Conservation (phyloP, 1,140 invertebrate genomes). For the Ceratina japonica region DNA sequence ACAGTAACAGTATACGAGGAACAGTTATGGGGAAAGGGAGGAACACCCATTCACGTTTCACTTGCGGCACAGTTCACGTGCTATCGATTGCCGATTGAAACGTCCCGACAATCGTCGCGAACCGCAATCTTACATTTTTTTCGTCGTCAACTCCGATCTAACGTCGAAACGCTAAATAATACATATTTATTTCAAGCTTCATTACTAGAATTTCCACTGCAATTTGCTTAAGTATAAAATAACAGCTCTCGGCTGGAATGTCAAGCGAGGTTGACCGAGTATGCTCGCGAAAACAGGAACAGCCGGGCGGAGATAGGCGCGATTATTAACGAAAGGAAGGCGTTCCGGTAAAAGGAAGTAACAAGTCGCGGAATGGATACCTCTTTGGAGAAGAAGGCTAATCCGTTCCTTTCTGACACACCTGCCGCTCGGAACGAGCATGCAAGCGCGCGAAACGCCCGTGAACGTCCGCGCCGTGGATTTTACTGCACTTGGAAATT, state of each 20-base stretch:
- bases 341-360: conserved; percentile 53
- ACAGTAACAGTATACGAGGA: conserved; percentile 28
- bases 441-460: conserved; percentile 44
- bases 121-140: no score
- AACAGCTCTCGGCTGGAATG: not conserved
- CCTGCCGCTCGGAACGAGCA: conserved; percentile 42
- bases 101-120: not conserved
- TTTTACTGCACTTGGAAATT: conserved; percentile 18
- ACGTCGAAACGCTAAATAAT: no score
- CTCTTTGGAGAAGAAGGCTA: conserved; percentile 52
- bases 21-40: conserved; percentile 26
- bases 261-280: conserved; percentile 16
- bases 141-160: no score
- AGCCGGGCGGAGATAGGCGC: conserved; percentile 39
- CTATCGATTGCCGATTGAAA: conserved; percentile 25
- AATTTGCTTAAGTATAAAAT: not conserved
- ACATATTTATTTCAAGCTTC: no score
- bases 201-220: not conserved
- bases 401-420: conserved; percentile 50
- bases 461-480: not conserved
- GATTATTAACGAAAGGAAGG: conserved; percentile 64
- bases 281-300: conserved; percentile 46
- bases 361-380: conserved; percentile 47
- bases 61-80: conserved; percentile 28
- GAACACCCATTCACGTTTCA: conserved; percentile 41